Base-by-base conservation (phyloP, 1,140 invertebrate species). In the Lucilia sericata region DNA sequence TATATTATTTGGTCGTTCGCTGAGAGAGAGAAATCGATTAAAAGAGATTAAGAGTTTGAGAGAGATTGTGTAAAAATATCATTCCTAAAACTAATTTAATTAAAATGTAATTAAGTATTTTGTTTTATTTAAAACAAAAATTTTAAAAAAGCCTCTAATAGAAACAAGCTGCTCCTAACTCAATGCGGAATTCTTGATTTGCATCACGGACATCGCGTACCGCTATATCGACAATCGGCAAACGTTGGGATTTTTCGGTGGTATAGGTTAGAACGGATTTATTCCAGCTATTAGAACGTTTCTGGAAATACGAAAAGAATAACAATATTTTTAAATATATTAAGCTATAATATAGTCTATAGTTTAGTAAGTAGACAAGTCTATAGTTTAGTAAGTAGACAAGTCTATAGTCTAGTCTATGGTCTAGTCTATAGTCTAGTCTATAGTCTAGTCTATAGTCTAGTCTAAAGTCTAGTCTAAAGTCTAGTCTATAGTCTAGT, bases 101-200 rank as follows among this genome's bases (percentile, higher is more conserved):
- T 17, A 49, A n/a, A 30, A 76, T 42, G 10, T 42, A 36, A n/a
- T 76, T 76, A 42, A 17, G 7, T 21, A 80, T 47, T 13, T 80
- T 80, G 19, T 30, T 65, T 30, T 30, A 1, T 30, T 70, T 70
- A 70, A 70, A n/a, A 21, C 7, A 21, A 70, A 30, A 1, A 30
- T 30, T 30, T 30, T 30, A 30, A 65, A n/a, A 80, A 80, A 80
- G 76, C 76, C 76, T 80, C 76, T 80, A 80, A 84, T 92, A 93
- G 89, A 97, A 98, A 92, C 97, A 98, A 49, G 95, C 96, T 19
- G 94, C 91, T 82, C 96, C 96, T 4, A 98, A 92, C 89, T 97
- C 95, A 30, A 98, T 89, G 87, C 94, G 95, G 91, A 98, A 97
- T 87, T 93, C 92, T 92, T 98, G 96, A 87, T 95, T 92, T 7